Evolutionary conservation across 2,888 invertebrate genomes (phyloP).

Genomic region (Sthenelais limicola): DNA sequence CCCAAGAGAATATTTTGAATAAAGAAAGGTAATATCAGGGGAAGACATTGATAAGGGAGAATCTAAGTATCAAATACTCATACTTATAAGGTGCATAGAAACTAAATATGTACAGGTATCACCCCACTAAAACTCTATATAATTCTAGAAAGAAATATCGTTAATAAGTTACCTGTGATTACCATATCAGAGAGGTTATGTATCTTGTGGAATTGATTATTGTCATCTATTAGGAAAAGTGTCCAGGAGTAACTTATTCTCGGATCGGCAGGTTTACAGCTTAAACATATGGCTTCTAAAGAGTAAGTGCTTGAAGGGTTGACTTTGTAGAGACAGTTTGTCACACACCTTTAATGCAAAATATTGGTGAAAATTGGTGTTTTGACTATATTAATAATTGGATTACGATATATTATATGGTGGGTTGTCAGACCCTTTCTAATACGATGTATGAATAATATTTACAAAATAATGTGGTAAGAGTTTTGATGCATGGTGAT

Average conservation of each 20-base stretch:
- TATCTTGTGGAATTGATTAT: conserved; percentile 39
- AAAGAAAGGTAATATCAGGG: too few species aligned
- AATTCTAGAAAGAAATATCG: too few species aligned
- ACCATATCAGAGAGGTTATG: conserved; percentile 47
- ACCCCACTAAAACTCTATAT: too few species aligned
- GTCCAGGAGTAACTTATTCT: conserved; percentile 53
- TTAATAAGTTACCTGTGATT: conserved; percentile 52
- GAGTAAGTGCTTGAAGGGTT: conserved; percentile 58
- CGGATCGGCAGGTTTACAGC: conserved; percentile 51
- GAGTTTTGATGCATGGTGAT: neutral
- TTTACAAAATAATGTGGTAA: neutral
- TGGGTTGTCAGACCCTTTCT: neutral
- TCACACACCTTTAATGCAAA: conserved; percentile 52
- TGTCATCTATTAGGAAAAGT: conserved; percentile 46
- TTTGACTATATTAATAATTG: neutral
- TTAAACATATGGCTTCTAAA: conserved; percentile 49
- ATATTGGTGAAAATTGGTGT: neutral
- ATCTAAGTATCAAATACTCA: too few species aligned
- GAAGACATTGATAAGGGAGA: too few species aligned
- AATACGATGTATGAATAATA: neutral
- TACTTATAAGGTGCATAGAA: too few species aligned
- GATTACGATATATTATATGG: neutral
- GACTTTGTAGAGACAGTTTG: conserved; percentile 57
- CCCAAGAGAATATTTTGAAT: too few species aligned
- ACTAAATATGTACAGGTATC: too few species aligned